Evolutionary conservation across 1,140 invertebrate species (phyloP).

Genomic region (Planococcus citri): DNA sequence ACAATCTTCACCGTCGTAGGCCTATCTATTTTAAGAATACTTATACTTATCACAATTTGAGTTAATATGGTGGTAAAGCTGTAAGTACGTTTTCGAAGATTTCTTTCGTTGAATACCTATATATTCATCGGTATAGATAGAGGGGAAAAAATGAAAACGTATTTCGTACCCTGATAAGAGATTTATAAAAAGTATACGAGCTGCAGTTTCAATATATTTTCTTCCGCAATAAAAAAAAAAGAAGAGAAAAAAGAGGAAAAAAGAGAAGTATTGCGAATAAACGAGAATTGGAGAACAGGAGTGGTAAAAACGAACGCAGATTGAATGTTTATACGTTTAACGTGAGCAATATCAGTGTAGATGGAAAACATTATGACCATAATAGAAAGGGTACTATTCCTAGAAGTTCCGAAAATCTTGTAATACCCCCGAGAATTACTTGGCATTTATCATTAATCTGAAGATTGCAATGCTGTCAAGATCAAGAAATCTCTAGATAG

Average conservation of each 20-base stretch:
- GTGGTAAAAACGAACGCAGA: constrained; percentile 5
- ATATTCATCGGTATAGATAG: too few relatives aligned
- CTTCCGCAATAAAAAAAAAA: not conserved
- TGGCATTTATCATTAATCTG: not conserved
- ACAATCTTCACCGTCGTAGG: too few relatives aligned
- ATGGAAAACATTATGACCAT: constrained; percentile 7
- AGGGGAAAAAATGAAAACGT: too few relatives aligned
- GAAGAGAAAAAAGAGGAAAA: not conserved
- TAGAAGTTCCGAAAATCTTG: not conserved
- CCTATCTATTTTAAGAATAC: too few relatives aligned
- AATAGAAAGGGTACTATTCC: not conserved
- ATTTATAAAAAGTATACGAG: too few relatives aligned
- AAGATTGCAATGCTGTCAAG: constrained; percentile 2
- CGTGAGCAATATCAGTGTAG: not conserved
- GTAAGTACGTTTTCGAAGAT: too few relatives aligned
- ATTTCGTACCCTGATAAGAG: too few relatives aligned
- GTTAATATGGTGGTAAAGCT: too few relatives aligned
- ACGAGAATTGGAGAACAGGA: not conserved
- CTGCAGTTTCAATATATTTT: not conserved
- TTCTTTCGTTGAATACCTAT: too few relatives aligned
- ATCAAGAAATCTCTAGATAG: constrained; percentile 7
- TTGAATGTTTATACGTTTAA: not conserved
- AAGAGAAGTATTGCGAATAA: constrained; percentile 3
- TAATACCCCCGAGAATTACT: not conserved
- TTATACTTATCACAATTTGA: too few relatives aligned